phyloP scores from a whole-genome alignment of 1,140 invertebrate genomes.

The Solen grandis region DNA sequence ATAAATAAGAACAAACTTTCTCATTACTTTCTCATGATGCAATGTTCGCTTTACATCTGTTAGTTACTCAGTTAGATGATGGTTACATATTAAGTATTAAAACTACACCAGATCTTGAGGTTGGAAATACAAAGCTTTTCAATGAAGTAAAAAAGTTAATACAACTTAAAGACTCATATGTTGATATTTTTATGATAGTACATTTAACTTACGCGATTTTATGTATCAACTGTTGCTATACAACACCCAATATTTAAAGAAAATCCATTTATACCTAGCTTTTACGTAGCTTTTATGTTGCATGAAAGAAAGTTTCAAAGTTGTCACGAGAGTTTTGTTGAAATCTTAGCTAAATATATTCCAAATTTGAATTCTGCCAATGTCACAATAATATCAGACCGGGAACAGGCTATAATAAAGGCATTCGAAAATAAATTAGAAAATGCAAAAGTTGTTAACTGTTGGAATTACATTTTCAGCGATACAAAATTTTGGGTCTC shows the following conservation, averaged over 20 bases:
- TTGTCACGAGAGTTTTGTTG: too few species aligned
- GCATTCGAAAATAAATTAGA: slow-evolving; percentile 20
- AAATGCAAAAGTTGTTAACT: too few species aligned
- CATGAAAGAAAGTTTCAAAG: slow-evolving; percentile 32
- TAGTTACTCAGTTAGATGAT: slow-evolving; percentile 31
- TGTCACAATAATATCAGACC: slow-evolving; percentile 18
- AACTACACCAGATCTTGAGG: slow-evolving; percentile 41
- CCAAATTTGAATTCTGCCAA: slow-evolving; percentile 28
- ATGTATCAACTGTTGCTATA: too few species aligned
- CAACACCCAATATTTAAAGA: slow-evolving; percentile 34
- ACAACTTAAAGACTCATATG: slow-evolving; percentile 19
- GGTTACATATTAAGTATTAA: too few species aligned
- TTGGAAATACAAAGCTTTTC: slow-evolving; percentile 23
- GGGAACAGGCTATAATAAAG: slow-evolving; percentile 1
- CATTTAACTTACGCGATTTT: too few species aligned
- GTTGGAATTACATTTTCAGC: too few species aligned
- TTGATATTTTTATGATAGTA: slow-evolving; percentile 26
- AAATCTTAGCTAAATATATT: slow-evolving; percentile 10
- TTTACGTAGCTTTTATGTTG: slow-evolving; percentile 38
- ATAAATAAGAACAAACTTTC: slow-evolving; percentile 1
- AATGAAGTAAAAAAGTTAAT: slow-evolving; percentile 35
- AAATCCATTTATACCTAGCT: slow-evolving; percentile 15
- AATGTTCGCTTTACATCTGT: slow-evolving; percentile 20
- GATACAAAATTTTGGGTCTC: too few species aligned
- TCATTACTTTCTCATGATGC: slow-evolving; percentile 19